phyloP scores from a whole-genome alignment of 2,888 invertebrate species.

The Troilus luridus region DNA sequence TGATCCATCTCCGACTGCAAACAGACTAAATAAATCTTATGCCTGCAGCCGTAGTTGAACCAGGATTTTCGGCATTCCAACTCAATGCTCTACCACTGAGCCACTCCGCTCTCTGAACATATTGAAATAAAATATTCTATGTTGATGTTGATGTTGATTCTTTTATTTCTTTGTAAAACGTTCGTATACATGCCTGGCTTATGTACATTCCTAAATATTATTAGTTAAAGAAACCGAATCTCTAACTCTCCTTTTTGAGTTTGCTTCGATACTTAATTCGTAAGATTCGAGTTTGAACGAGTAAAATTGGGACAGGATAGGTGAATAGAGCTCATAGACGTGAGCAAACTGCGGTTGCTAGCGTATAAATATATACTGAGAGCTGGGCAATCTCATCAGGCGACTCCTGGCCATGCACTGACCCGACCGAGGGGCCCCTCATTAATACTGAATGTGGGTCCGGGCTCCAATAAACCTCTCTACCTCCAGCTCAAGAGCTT shows the following conservation, averaged over 20 bases:
- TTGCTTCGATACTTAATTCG: too few species aligned
- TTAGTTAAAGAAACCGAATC: not conserved
- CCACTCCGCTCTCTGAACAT: too few species aligned
- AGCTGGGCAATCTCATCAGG: not conserved
- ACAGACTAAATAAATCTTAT: too few species aligned
- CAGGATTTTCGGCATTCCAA: too few species aligned
- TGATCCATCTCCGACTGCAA: too few species aligned
- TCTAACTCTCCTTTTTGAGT: too few species aligned
- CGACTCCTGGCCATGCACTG: not conserved
- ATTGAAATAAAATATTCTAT: too few species aligned
- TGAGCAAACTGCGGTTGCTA: not conserved
- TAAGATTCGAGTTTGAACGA: not conserved
- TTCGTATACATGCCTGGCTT: too few species aligned
- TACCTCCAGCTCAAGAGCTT: conserved; percentile 21
- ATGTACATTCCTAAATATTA: not conserved
- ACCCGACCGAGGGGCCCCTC: conserved; percentile 11
- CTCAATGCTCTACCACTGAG: too few species aligned
- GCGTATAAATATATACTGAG: conserved; percentile 27
- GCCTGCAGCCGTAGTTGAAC: too few species aligned
- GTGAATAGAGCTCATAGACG: not conserved
- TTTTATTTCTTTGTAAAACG: too few species aligned
- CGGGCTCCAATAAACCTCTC: conserved; percentile 46
- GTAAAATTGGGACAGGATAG: not conserved
- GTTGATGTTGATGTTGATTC: too few species aligned
- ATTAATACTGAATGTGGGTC: conserved; percentile 49